These are phyloP conservation scores for Platysteira castanea DNA, from an alignment of 2,113 vertebrate species.

Conservation along the genomic window DNA sequence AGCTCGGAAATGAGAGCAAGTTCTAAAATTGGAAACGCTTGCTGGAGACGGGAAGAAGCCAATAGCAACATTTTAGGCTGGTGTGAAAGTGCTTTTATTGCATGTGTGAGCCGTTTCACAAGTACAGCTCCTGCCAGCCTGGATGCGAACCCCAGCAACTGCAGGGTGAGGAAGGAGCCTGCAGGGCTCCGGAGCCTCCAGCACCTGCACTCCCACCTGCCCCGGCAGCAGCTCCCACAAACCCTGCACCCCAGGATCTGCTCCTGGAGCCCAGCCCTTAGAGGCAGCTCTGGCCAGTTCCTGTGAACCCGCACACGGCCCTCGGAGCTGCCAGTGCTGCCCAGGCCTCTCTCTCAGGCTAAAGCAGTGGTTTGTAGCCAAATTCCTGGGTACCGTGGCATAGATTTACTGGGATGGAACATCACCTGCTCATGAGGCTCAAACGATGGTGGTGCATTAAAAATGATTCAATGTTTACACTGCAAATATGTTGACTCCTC, in stretches of 20 bases:
- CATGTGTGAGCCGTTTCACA: neutral
- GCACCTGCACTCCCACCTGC: neutral
- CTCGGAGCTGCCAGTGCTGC: too few relatives aligned
- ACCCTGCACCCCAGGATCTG: neutral
- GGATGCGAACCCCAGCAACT: neutral
- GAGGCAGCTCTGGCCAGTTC: neutral
- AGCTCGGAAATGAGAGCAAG: neutral
- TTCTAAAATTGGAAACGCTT: conserved; percentile 15
- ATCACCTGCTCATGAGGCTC: fast-evolving
- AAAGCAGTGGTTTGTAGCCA: fast-evolving
- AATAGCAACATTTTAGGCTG: neutral
- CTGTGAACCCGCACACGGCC: neutral
- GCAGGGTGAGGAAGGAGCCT: neutral
- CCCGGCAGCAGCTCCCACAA: neutral
- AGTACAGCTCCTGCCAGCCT: neutral
- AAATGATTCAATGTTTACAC: neutral
- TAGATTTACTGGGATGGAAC: neutral
- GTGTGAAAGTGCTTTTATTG: neutral
- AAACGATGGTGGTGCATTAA: neutral
- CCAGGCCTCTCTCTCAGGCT: neutral
- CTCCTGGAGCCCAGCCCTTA: fast-evolving
- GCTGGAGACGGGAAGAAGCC: neutral
- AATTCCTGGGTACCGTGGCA: fast-evolving
- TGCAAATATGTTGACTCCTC: neutral
- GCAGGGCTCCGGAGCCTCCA: neutral